Conservation (phyloP, 2,113 vertebrate species). For the Galbula dea region DNA sequence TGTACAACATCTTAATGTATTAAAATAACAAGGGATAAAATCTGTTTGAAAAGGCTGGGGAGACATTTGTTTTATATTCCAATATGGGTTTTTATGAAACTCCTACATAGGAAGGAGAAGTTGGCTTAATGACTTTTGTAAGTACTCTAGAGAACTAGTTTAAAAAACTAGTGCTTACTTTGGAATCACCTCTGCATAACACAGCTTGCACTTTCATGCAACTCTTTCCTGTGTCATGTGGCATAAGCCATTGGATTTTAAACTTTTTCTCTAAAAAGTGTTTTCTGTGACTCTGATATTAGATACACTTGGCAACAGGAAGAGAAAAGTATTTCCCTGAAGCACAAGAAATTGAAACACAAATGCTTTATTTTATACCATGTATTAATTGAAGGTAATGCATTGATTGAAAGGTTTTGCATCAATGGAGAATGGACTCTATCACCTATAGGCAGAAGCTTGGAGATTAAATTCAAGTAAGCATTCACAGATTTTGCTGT, state of each 20-base stretch:
- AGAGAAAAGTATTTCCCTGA: not conserved
- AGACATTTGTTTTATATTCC: conserved; percentile 5
- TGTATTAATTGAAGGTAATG: not conserved
- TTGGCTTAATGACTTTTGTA: conserved; percentile 7
- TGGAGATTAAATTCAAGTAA: not conserved
- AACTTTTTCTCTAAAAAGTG: not conserved
- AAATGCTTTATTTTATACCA: not conserved
- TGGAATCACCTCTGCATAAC: not conserved
- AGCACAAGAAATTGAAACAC: not conserved
- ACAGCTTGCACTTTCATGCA: not conserved
- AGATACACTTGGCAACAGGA: not conserved
- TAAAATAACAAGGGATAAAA: not conserved
- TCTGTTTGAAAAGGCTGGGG: not conserved
- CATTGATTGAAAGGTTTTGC: not conserved
- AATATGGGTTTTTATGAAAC: conserved; percentile 26
- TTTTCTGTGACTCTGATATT: not conserved
- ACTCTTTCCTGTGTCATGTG: not conserved
- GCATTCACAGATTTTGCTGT: not conserved
- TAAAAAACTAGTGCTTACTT: not conserved
- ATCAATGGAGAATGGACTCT: not conserved
- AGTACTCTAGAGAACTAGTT: not conserved
- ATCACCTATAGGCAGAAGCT: not conserved
- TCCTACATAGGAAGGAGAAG: not conserved
- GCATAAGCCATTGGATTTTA: not conserved
- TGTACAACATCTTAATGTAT: not conserved